Percentiles rank a stretch among this genome's conserved stretches.
These are phyloP conservation scores for Labeo rohita DNA, from an alignment of 2,113 vertebrate genomes.

Conservation along the genomic window DNA sequence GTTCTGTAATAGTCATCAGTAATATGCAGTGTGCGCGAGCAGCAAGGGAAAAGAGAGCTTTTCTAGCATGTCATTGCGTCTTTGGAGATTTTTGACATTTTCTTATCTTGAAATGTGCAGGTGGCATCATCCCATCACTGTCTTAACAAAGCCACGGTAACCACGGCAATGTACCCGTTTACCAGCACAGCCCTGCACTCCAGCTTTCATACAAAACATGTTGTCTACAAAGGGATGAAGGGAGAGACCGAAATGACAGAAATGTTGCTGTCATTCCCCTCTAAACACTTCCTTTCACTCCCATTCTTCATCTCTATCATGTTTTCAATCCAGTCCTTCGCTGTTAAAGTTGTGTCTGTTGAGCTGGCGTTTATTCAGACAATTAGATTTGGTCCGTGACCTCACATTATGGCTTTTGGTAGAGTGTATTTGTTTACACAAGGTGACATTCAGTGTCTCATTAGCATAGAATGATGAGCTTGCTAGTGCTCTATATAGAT, in stretches of 20 bases:
- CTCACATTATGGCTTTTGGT: neutral
- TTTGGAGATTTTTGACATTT: conserved; percentile 37
- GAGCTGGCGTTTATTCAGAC: neutral
- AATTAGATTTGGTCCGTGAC: neutral
- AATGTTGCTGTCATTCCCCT: conserved; percentile 2
- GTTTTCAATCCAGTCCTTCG: neutral
- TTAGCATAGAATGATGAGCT: conserved; percentile 44
- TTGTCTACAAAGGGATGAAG: conserved; percentile 18
- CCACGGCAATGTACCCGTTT: conserved; percentile 3
- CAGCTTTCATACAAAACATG: conserved; percentile 15
- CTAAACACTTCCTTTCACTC: neutral
- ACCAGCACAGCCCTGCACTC: neutral
- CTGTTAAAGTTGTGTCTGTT: neutral
- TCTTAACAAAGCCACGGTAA: conserved; percentile 13
- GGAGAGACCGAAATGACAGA: neutral
- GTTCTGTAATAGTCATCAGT: conserved; percentile 11
- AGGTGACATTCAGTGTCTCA: conserved; percentile 47
- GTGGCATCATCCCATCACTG: conserved; percentile 31
- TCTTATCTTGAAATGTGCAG: conserved; percentile 41
- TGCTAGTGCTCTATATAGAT: conserved; percentile 24
- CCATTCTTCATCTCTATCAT: neutral
- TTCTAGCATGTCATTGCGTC: conserved; percentile 14
- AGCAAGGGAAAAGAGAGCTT: neutral
- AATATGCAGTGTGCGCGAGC: neutral
- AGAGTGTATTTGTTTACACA: conserved; percentile 10